Evolutionary conservation across 2,113 vertebrate genomes (phyloP).

Genomic region (Pelobates fuscus): DNA sequence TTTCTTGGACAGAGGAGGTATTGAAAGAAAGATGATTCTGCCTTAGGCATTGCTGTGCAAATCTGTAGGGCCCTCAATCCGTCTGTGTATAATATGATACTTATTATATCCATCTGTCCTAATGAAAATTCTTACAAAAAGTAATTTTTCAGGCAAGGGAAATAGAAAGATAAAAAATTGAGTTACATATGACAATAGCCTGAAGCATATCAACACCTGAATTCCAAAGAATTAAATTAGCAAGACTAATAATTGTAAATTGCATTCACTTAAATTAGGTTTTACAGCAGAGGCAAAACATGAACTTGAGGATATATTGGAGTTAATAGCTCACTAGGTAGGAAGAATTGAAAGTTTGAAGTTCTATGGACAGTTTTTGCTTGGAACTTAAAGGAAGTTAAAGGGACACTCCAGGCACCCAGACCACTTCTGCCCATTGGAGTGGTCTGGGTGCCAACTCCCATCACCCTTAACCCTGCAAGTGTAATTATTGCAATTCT

Average conservation of each 20-base stretch:
- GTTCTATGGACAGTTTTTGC: neutral
- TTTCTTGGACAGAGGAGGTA: neutral
- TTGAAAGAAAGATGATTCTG: neutral
- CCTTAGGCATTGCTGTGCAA: neutral
- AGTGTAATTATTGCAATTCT: too few relatives aligned
- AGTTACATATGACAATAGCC: slow-evolving; percentile 11
- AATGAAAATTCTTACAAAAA: neutral
- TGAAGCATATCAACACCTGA: neutral
- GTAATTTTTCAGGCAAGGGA: neutral
- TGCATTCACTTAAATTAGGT: neutral
- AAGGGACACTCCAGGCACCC: too few relatives aligned
- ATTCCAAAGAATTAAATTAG: slow-evolving; percentile 8
- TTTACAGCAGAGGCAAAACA: neutral
- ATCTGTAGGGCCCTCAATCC: neutral
- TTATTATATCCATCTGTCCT: slow-evolving; percentile 3
- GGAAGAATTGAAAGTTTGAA: neutral
- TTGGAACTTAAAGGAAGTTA: neutral
- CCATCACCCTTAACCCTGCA: too few relatives aligned
- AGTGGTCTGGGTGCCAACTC: too few relatives aligned
- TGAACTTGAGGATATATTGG: neutral
- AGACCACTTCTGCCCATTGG: too few relatives aligned
- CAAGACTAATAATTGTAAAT: slow-evolving; percentile 4
- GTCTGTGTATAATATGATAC: neutral
- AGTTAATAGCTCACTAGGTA: slow-evolving; percentile 3
- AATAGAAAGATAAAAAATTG: neutral